Percentiles rank a stretch among this genome's conserved stretches.
These are phyloP conservation scores for Cryptophagus acutangulus DNA, from an alignment of 2,888 invertebrate genomes.

Conservation along the genomic window DNA sequence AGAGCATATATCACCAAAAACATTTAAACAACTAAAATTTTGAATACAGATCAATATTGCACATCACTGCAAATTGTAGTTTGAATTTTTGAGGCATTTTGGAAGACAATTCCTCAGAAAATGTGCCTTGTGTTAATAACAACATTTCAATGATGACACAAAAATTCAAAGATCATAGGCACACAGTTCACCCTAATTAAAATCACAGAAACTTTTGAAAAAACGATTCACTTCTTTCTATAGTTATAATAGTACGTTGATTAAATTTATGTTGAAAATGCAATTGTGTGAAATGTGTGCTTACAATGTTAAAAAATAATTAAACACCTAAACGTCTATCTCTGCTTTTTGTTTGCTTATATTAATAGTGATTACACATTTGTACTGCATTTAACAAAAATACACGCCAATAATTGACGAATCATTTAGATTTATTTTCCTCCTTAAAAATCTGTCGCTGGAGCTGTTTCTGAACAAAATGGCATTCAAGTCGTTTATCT, in stretches of 20 bases:
- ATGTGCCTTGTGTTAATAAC: background rate
- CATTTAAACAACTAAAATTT: too few species aligned
- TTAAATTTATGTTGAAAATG: too few species aligned
- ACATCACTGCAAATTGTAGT: slow-evolving; percentile 32
- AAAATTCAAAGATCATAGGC: slow-evolving; percentile 14
- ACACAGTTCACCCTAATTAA: slow-evolving; percentile 22
- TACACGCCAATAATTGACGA: slow-evolving; percentile 42
- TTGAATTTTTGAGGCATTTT: slow-evolving; percentile 18
- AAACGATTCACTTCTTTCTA: background rate
- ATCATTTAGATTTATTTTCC: slow-evolving; percentile 14
- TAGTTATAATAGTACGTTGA: background rate
- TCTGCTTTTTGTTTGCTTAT: slow-evolving; percentile 12
- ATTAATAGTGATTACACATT: slow-evolving; percentile 36
- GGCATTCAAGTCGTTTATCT: slow-evolving; percentile 34
- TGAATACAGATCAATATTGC: slow-evolving; percentile 28
- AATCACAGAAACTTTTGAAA: slow-evolving; percentile 2
- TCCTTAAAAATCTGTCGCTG: slow-evolving; percentile 15
- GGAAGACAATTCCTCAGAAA: slow-evolving; percentile 22
- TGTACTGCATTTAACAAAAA: slow-evolving; percentile 49
- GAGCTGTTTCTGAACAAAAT: slow-evolving; percentile 31
- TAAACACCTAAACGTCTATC: too few species aligned
- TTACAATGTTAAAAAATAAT: too few species aligned
- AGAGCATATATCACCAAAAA: too few species aligned
- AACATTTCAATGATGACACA: slow-evolving; percentile 28
- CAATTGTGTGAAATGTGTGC: too few species aligned